phyloP scores from a whole-genome alignment of 2,888 invertebrate genomes.

The Brachypterus glaber region DNA sequence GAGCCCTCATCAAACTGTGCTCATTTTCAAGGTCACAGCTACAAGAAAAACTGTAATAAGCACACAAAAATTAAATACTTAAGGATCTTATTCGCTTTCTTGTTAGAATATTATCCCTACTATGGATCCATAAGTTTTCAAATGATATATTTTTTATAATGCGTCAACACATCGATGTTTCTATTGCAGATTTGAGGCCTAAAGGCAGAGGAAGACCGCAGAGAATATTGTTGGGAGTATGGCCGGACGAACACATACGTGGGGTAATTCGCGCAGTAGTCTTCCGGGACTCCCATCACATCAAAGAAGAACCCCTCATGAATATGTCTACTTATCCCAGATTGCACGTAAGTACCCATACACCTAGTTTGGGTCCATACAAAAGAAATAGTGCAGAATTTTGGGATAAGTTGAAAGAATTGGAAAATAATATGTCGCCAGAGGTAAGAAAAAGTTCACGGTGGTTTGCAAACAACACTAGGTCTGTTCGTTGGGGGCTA shows the following conservation, averaged over 20 bases:
- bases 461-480: too few species aligned
- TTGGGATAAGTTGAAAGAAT: neutral
- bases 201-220: conserved; percentile 87
- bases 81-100: too few species aligned
- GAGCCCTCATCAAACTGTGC: too few species aligned
- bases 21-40: too few species aligned
- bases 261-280: conserved; percentile 88
- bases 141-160: too few species aligned
- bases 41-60: too few species aligned
- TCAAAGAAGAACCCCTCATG: conserved; percentile 63
- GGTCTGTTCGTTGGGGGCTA: too few species aligned
- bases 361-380: neutral
- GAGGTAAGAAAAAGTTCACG: too few species aligned
- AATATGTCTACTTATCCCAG: conserved; percentile 49
- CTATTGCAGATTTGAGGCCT: conserved; percentile 70
- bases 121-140: too few species aligned
- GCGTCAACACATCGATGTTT: too few species aligned
- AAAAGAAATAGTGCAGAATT: conserved; percentile 2
- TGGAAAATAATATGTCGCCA: conserved; percentile 1
- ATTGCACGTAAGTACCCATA: conserved; percentile 46
- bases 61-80: too few species aligned
- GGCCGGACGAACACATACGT: conserved; percentile 91
- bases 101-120: too few species aligned
- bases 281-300: conserved; percentile 76
- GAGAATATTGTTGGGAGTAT: conserved; percentile 80